Evolutionary conservation across 2,888 invertebrate genomes (phyloP).

Genomic region (Euzophera pinguis): DNA sequence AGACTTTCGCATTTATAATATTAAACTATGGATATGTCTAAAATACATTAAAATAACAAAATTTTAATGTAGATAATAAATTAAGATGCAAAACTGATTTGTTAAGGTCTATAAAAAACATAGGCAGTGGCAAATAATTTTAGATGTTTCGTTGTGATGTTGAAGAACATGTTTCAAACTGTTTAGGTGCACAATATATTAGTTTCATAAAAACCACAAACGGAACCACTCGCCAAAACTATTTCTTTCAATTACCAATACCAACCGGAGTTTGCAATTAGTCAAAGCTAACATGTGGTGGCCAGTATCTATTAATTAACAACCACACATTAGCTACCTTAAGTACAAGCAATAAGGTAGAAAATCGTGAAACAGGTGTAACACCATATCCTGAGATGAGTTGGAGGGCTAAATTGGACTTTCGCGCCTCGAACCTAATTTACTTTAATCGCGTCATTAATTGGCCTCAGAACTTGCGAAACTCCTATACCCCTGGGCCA

Average conservation of each 20-base stretch:
- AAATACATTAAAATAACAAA: too few relatives aligned
- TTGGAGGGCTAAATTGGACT: constrained; percentile 38
- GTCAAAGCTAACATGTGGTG: constrained; percentile 11
- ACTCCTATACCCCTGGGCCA: constrained; percentile 54
- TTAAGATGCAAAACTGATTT: too few relatives aligned
- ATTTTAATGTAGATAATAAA: too few relatives aligned
- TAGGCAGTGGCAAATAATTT: too few relatives aligned
- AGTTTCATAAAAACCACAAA: too few relatives aligned
- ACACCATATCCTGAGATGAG: constrained; percentile 26
- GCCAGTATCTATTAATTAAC: background rate
- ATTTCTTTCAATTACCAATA: constrained; percentile 13
- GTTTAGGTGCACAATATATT: too few relatives aligned
- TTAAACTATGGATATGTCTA: too few relatives aligned
- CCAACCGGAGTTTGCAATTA: constrained; percentile 5
- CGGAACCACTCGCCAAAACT: background rate
- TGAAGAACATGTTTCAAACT: too few relatives aligned
- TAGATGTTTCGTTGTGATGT: too few relatives aligned
- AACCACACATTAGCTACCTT: background rate
- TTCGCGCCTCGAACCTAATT: constrained; percentile 67
- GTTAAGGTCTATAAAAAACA: too few relatives aligned
- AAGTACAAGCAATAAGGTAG: background rate
- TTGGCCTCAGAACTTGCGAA: constrained; percentile 63
- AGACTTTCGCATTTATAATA: too few relatives aligned
- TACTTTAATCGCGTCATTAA: constrained; percentile 72
- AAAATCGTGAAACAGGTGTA: background rate